Conservation (phyloP, 2,113 vertebrate species). For the Ictalurus furcatus region DNA sequence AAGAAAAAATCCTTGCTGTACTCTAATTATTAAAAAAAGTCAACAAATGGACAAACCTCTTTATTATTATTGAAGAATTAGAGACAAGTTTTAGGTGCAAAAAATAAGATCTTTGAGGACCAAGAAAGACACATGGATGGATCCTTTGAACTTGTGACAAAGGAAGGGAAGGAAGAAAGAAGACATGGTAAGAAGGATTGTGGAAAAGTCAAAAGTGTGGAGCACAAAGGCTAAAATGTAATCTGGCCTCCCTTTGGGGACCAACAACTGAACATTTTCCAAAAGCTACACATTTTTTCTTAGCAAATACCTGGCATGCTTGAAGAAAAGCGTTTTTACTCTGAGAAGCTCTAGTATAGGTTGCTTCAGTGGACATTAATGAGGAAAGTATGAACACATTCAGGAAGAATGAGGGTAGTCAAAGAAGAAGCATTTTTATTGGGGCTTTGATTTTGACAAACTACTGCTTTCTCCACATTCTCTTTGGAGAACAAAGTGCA, state of each 20-base stretch:
- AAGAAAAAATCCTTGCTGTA: not conserved
- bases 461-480: not conserved
- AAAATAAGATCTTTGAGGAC: not conserved
- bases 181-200: constrained; percentile 54
- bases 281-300: constrained; percentile 62
- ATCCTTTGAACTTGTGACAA: constrained; percentile 52
- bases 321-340: constrained; percentile 67
- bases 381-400: constrained; percentile 31
- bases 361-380: constrained; percentile 47
- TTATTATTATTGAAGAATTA: not conserved
- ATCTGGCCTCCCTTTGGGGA: constrained; percentile 68
- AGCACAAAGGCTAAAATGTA: constrained; percentile 64
- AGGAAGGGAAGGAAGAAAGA: constrained; percentile 43
- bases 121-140: not conserved
- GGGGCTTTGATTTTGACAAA: constrained; percentile 1
- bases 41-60: not conserved
- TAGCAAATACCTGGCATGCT: constrained; percentile 72
- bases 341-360: constrained; percentile 59
- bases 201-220: constrained; percentile 44
- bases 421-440: constrained; percentile 44
- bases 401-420: constrained; percentile 42
- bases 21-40: not conserved
- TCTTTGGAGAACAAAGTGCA: not conserved
- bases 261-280: constrained; percentile 61
- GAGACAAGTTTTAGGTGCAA: not conserved